Percentiles rank a stretch among this genome's conserved stretches.
Conservation (phyloP, 2,797 vertebrate species). For the Octomys mimax region DNA sequence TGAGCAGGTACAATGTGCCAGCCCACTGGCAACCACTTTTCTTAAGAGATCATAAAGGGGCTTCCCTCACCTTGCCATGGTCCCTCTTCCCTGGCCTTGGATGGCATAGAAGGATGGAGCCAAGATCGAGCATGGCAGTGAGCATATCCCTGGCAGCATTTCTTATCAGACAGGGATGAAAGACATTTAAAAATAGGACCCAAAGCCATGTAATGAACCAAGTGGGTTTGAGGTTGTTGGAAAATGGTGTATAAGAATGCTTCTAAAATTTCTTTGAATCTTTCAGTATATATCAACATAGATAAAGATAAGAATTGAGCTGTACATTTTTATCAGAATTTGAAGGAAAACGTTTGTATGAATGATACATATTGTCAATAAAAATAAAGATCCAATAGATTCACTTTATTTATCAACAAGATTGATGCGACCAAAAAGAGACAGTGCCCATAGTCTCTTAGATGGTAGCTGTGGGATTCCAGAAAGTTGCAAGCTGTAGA, state of each 20-base stretch:
- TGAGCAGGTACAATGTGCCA: neutral
- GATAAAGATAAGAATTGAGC: neutral
- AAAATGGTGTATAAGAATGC: neutral
- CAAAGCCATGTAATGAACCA: neutral
- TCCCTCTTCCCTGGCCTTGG: neutral
- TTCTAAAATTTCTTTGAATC: neutral
- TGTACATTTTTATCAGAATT: neutral
- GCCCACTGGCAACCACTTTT: neutral
- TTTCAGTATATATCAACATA: neutral
- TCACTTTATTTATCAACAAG: neutral
- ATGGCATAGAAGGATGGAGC: neutral
- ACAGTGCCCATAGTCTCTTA: neutral
- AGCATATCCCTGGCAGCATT: neutral
- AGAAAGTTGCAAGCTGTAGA: neutral
- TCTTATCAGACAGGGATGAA: neutral
- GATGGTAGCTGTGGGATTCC: neutral
- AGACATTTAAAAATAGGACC: neutral
- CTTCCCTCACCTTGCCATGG: neutral
- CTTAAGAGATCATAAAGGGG: slow-evolving; percentile 50
- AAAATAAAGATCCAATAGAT: neutral
- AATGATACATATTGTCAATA: neutral
- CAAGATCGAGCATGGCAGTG: no score
- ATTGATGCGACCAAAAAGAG: neutral
- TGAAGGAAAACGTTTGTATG: neutral
- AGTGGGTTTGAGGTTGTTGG: no score